phyloP scores from a whole-genome alignment of 1,140 invertebrate species.

The Telenomus remus region DNA sequence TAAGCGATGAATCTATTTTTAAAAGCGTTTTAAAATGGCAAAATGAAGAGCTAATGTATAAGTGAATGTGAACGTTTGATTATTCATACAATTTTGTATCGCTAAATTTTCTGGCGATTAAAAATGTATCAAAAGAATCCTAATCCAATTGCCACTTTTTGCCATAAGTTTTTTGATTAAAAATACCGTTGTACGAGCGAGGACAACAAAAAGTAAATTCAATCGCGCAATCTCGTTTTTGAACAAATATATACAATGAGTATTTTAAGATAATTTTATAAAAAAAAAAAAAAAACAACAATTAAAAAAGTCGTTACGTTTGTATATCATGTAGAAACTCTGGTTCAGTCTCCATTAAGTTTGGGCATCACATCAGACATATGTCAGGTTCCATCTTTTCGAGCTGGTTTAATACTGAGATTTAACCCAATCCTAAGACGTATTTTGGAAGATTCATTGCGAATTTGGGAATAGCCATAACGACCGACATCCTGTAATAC shows the following conservation, averaged over 20 bases:
- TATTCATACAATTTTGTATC: no score
- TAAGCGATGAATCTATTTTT: no score
- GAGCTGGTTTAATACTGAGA: neutral
- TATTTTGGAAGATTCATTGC: slow-evolving; percentile 87
- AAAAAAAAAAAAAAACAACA: neutral
- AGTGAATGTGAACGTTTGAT: no score
- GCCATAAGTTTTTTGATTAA: slow-evolving; percentile 19
- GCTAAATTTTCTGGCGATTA: no score
- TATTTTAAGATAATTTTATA: slow-evolving; percentile 7
- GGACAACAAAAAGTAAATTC: slow-evolving; percentile 14
- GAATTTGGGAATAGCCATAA: slow-evolving; percentile 85
- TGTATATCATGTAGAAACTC: no score
- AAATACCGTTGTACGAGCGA: slow-evolving; percentile 15
- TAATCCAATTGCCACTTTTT: neutral
- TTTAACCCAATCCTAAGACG: slow-evolving; percentile 77
- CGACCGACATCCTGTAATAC: slow-evolving; percentile 67
- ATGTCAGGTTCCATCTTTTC: slow-evolving; percentile 7
- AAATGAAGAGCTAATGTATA: no score
- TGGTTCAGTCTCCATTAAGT: slow-evolving; percentile 20
- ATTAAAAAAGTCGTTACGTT: neutral
- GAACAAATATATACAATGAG: slow-evolving; percentile 28
- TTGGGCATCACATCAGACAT: neutral
- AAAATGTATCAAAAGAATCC: neutral
- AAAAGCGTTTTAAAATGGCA: no score
- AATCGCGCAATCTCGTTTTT: slow-evolving; percentile 12